Evolutionary conservation across 2,797 vertebrate species (phyloP).

Genomic region (Cetoscarus ocellatus): DNA sequence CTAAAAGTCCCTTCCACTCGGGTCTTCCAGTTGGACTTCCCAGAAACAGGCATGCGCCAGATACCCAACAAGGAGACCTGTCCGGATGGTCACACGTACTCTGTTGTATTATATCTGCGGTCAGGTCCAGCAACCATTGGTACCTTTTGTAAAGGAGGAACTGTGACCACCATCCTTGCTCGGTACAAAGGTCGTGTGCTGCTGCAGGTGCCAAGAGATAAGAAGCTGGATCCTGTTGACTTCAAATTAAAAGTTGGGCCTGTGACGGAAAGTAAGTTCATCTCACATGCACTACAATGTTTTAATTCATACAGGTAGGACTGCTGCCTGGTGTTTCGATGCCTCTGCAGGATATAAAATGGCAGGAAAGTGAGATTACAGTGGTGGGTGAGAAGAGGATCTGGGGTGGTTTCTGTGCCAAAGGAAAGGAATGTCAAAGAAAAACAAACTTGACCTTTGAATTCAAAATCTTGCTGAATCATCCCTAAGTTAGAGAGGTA

Average conservation of each 20-base stretch:
- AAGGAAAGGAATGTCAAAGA: too few species aligned
- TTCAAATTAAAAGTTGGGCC: conserved; percentile 73
- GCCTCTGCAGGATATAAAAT: too few species aligned
- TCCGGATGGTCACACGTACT: conserved; percentile 84
- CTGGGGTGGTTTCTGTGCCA: too few species aligned
- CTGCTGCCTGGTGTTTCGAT: too few species aligned
- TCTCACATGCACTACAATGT: not conserved
- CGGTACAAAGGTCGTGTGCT: conserved; percentile 71
- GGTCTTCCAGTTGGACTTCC: conserved; percentile 88
- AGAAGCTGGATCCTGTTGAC: conserved; percentile 59
- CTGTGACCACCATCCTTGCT: conserved; percentile 64
- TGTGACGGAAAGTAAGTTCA: conserved; percentile 70
- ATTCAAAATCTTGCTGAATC: too few species aligned
- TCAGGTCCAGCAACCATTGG: conserved; percentile 57
- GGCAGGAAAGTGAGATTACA: too few species aligned
- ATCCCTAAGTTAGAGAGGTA: too few species aligned
- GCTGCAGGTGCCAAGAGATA: conserved; percentile 70
- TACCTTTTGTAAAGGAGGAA: conserved; percentile 81
- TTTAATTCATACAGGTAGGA: too few species aligned
- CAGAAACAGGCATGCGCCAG: conserved; percentile 86
- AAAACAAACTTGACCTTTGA: too few species aligned
- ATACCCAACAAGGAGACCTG: conserved; percentile 83
- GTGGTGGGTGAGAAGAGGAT: too few species aligned
- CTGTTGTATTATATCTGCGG: conserved; percentile 74
- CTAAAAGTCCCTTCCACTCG: conserved; percentile 66